Base-by-base conservation (phyloP, 1,140 invertebrate genomes). In the Cydia fagiglandana region DNA sequence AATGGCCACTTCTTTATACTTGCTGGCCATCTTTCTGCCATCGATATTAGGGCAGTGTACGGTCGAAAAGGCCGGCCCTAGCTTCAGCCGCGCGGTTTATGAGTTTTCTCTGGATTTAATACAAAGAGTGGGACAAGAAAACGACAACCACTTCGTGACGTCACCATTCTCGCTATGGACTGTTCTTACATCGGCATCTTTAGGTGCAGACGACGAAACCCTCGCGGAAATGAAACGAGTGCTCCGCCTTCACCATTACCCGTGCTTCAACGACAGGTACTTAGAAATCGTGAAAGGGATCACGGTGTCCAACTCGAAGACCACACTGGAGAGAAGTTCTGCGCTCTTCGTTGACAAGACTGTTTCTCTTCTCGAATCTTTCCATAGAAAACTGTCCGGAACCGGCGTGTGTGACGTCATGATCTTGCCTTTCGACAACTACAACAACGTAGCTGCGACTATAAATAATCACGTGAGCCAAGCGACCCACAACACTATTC, bases 111-210 rank as follows among this genome's bases (percentile, higher is more conserved):
- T 85, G 1, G 77, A 87, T 15, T 70, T 93, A 50, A 45, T 85
- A 0, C 73, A 47, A 13, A 86, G 90, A 73, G 78, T 89, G 28
- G 84, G 85, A 1, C 75, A 84, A 73, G 90, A 93, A 34, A 88
- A 84, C 2, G 91, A 93, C 2, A 85, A 86, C 38, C 91, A 93
- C 64, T 93, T 91, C 79, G 79, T 91, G 0, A 66, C 92, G 3
- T 94, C 94, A 0, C 91, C 93, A 0, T 83, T 93, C 0, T 94
- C 93, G 3, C 82, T 93, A 34, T 94, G 94, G 94, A 85, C 88
- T 4, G 75, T 94, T 12, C 76, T 94, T 5, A 81, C 93, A 1
- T 81, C 86, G 1, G 78, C 93, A 0, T 89, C 93, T 0, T 86
- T 94, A 12, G 94, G 94, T 0, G 93, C 94, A 0, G 74, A 76